phyloP scores from a whole-genome alignment of 2,797 vertebrate species.

The Gephyroberyx darwinii region DNA sequence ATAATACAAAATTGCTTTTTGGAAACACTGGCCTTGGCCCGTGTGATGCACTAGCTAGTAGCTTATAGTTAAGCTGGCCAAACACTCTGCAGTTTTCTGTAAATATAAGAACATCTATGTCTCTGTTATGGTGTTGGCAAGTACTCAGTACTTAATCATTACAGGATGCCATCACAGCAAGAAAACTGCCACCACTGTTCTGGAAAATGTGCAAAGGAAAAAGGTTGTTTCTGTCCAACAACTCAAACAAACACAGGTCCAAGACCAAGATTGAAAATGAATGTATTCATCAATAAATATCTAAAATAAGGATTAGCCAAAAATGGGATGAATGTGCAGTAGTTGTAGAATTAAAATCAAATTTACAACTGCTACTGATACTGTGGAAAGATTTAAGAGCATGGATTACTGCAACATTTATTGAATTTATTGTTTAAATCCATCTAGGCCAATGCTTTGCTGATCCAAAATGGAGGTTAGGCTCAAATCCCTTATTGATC shows the following conservation, averaged over 20 bases:
- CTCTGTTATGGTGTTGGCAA: constrained; percentile 27
- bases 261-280: not conserved
- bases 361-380: not conserved
- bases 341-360: not conserved
- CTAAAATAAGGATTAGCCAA: not conserved
- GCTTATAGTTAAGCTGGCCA: not conserved
- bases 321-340: not conserved
- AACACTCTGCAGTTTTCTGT: constrained; percentile 15
- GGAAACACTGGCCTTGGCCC: constrained; percentile 39
- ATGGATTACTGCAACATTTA: not conserved
- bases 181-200: not conserved
- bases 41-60: constrained; percentile 14
- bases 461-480: not conserved
- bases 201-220: not conserved
- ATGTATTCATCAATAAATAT: not conserved
- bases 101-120: constrained; percentile 46
- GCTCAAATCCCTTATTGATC: constrained; percentile 3
- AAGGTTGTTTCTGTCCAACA: not conserved
- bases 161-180: constrained; percentile 7
- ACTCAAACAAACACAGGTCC: not conserved
- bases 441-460: not conserved
- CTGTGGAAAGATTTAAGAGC: not conserved
- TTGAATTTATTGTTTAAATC: constrained; percentile 8
- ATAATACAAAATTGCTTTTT: constrained; percentile 45
- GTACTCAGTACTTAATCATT: constrained; percentile 1